Conservation (phyloP, 30 jellyfish, hydroid and myxozoan species). For the Pelagia noctiluca region DNA sequence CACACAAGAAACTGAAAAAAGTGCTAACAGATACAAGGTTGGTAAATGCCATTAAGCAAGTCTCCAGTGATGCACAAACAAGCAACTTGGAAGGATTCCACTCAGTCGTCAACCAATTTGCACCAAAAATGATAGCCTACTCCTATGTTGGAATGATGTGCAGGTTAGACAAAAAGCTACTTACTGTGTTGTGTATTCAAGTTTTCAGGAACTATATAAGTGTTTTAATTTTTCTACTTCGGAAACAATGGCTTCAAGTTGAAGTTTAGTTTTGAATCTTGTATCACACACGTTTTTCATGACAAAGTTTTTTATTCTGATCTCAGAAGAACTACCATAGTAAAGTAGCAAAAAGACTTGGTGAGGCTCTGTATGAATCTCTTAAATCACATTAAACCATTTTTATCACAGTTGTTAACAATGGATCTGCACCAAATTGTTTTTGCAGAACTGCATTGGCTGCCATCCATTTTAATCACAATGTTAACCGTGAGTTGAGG, state of each 20-base stretch:
- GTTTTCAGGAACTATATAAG: too few species aligned
- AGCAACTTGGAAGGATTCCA: conserved; percentile 61
- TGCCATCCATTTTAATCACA: conserved; percentile 43
- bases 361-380: too few species aligned
- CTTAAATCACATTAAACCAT: too few species aligned
- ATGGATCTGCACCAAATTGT: not conserved
- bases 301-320: too few species aligned
- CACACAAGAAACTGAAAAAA: conserved; percentile 7
- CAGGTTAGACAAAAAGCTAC: conserved; percentile 8
- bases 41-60: conserved; percentile 31
- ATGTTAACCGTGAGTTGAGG: conserved; percentile 33
- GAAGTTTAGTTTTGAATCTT: too few species aligned
- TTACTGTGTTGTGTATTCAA: too few species aligned
- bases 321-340: too few species aligned
- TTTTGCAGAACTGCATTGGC: conserved; percentile 35
- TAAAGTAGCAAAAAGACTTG: too few species aligned
- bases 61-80: conserved; percentile 42
- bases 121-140: conserved; percentile 56
- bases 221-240: too few species aligned
- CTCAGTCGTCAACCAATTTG: conserved; percentile 52
- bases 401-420: not conserved
- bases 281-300: too few species aligned
- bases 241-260: too few species aligned
- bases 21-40: conserved; percentile 22
- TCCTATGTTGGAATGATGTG: conserved; percentile 48